Evolutionary conservation across 2,888 invertebrate genomes (phyloP).

Genomic region (Orthosia incerta): DNA sequence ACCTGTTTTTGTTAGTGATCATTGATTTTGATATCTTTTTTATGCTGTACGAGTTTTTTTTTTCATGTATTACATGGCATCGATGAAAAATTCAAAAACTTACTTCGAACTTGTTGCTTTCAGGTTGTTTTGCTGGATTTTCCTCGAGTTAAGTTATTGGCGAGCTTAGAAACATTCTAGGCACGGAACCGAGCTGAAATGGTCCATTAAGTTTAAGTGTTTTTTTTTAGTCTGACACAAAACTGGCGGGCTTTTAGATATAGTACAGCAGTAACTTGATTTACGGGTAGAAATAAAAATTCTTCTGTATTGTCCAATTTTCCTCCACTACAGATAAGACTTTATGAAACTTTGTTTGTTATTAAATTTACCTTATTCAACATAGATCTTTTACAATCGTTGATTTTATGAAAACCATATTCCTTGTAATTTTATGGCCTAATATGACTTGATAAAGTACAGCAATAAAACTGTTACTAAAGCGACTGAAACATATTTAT

Average conservation of each 20-base stretch:
- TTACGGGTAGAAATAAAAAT: constrained; percentile 45
- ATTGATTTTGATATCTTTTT: constrained; percentile 73
- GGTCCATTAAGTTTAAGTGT: constrained; percentile 54
- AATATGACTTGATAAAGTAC: constrained; percentile 47
- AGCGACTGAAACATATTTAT: constrained; percentile 38
- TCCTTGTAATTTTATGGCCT: constrained; percentile 34
- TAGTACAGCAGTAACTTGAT: constrained; percentile 53
- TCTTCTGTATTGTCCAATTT: constrained; percentile 13
- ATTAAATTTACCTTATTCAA: constrained; percentile 18
- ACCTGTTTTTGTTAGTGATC: constrained; percentile 74
- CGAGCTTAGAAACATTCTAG: constrained; percentile 58
- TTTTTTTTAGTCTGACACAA: constrained; percentile 36
- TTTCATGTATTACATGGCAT: constrained; percentile 16
- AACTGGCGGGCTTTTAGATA: constrained; percentile 30
- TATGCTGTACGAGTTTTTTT: constrained; percentile 41
- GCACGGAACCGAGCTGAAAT: constrained; percentile 59
- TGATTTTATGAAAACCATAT: constrained; percentile 31
- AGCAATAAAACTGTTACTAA: constrained; percentile 42
- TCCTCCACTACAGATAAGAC: constrained; percentile 11
- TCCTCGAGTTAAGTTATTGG: constrained; percentile 38
- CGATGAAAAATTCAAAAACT: constrained; percentile 17
- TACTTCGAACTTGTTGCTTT: constrained; percentile 47
- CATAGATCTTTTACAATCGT: constrained; percentile 20
- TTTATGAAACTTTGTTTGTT: constrained; percentile 17
- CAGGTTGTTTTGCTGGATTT: constrained; percentile 29